Evolutionary conservation across 2,888 invertebrate genomes (phyloP).

Genomic region (Spodoptera exigua): DNA sequence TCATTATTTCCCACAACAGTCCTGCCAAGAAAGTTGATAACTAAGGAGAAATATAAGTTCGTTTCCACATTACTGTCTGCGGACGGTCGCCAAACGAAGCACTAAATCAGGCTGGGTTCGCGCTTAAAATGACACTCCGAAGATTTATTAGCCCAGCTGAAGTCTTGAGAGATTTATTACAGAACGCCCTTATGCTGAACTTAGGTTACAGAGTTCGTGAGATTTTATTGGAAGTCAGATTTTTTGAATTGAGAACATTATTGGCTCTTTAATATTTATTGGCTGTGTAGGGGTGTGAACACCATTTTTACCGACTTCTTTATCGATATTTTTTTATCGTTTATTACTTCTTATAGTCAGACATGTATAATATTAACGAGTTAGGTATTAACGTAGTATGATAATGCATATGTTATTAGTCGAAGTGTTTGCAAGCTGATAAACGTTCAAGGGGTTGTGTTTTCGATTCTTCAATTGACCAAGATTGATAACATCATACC

Average conservation of each 20-base stretch:
- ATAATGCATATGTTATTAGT: too few species aligned
- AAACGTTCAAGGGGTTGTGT: too few species aligned
- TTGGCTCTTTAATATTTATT: neutral
- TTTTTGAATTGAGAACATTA: constrained; percentile 8
- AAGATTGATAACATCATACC: too few species aligned
- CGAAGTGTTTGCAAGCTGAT: too few species aligned
- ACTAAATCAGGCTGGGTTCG: constrained; percentile 41
- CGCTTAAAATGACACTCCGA: constrained; percentile 46
- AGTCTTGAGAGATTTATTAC: constrained; percentile 40
- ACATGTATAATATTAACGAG: too few species aligned
- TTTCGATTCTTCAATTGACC: too few species aligned
- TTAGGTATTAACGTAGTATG: too few species aligned
- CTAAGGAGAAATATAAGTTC: constrained; percentile 9
- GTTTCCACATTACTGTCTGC: constrained; percentile 26
- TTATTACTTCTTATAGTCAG: too few species aligned
- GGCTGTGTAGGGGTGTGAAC: too few species aligned
- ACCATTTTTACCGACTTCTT: too few species aligned
- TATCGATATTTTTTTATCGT: too few species aligned
- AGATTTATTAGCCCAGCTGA: constrained; percentile 36
- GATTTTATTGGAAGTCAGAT: constrained; percentile 1
- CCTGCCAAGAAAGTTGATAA: constrained; percentile 4
- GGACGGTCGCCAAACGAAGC: constrained; percentile 5
- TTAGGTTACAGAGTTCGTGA: constrained; percentile 26
- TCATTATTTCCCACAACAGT: neutral
- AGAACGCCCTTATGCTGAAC: constrained; percentile 19